Conservation (phyloP, 2,888 invertebrate genomes). For the Luperina nickerlii region DNA sequence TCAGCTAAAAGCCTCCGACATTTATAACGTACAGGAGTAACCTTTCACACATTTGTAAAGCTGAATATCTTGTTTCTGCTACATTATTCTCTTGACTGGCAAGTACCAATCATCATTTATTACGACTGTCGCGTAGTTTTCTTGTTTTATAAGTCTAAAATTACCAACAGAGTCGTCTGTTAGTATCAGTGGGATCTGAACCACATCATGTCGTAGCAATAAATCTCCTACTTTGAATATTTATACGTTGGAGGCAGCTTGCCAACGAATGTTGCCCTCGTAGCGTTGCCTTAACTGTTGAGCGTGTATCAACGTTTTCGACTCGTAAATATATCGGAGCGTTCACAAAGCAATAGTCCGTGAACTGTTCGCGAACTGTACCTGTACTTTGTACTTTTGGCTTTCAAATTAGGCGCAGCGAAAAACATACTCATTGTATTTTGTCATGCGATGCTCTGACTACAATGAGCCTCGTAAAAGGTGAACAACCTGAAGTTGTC, state of each 20-base stretch:
- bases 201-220: conserved; percentile 71
- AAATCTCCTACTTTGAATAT: conserved; percentile 73
- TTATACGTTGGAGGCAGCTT: conserved; percentile 70
- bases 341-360: conserved; percentile 72
- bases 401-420: conserved; percentile 80
- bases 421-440: conserved; percentile 79
- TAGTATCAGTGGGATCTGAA: conserved; percentile 64
- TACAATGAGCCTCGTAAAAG: conserved; percentile 76
- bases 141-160: conserved; percentile 62
- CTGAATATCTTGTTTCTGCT: conserved; percentile 56
- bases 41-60: conserved; percentile 56
- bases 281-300: conserved; percentile 69
- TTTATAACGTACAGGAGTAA: conserved; percentile 46
- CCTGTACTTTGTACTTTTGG: conserved; percentile 77
- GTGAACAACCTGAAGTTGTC: conserved; percentile 81
- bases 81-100: conserved; percentile 48
- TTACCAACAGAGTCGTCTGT: conserved; percentile 58
- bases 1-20: conserved; percentile 33
- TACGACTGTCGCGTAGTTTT: conserved; percentile 54
- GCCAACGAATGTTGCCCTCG: conserved; percentile 73
- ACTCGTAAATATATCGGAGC: conserved; percentile 77
- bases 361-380: conserved; percentile 73
- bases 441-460: conserved; percentile 80
- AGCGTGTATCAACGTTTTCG: conserved; percentile 72
- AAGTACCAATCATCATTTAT: conserved; percentile 66